These are phyloP conservation scores for Paratrypauchen microcephalus DNA, from an alignment of 2,797 vertebrate genomes.

Conservation along the genomic window DNA sequence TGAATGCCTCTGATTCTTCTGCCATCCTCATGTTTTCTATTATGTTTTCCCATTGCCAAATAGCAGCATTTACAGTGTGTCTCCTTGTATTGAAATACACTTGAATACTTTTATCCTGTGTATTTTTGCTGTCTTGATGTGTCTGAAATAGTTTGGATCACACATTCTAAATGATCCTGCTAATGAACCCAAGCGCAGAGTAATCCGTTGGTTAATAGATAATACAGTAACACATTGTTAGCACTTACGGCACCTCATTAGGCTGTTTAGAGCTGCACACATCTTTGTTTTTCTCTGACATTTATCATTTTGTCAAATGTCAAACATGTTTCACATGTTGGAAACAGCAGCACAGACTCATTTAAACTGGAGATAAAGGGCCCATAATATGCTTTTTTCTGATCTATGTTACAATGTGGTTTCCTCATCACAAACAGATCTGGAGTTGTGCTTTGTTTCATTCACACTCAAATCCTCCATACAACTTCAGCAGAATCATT, in stretches of 20 bases:
- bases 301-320: not conserved
- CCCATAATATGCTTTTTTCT: too few species aligned
- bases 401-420: too few species aligned
- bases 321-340: not conserved
- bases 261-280: not conserved
- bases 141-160: not conserved
- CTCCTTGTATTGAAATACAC: not conserved
- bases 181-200: not conserved
- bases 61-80: not conserved
- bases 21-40: too few species aligned
- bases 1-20: too few species aligned
- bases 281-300: not conserved
- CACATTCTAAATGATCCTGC: not conserved
- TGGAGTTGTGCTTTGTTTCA: too few species aligned
- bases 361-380: not conserved
- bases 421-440: too few species aligned
- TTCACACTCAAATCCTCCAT: too few species aligned
- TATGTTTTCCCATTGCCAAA: not conserved
- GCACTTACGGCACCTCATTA: not conserved
- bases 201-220: not conserved
- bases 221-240: not conserved
- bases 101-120: not conserved
- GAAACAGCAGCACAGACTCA: not conserved
- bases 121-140: not conserved
- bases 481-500: too few species aligned